A percentile compares a stretch with the other conserved stretches of the same genome.
Evolutionary conservation across 2,888 invertebrate genomes (phyloP).

Genomic region (Zhuqinia jingwanae): DNA sequence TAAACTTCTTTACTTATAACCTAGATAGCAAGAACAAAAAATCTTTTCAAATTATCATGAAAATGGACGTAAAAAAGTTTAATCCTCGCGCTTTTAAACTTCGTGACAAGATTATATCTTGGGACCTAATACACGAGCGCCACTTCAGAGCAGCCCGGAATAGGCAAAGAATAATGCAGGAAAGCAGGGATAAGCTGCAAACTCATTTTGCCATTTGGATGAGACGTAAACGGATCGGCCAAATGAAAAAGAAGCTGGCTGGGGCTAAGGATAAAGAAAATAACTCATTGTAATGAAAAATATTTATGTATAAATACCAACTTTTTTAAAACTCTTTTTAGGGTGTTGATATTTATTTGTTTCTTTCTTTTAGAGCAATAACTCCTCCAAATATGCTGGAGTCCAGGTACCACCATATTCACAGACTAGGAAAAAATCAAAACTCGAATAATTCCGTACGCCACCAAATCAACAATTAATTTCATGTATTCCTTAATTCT

Average conservation of each 20-base stretch:
- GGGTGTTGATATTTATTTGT: background rate
- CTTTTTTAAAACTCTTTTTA: background rate
- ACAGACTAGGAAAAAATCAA: constrained; percentile 56
- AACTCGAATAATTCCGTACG: constrained; percentile 55
- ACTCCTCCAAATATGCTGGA: constrained; percentile 54
- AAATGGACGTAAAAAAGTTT: background rate
- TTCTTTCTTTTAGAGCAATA: background rate
- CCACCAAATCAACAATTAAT: too few relatives aligned
- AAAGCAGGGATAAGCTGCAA: constrained; percentile 6
- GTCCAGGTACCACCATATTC: constrained; percentile 66
- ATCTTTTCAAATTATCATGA: constrained; percentile 6
- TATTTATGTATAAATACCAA: background rate
- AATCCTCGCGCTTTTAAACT: constrained; percentile 16
- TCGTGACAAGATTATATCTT: constrained; percentile 48
- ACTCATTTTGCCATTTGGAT: constrained; percentile 48
- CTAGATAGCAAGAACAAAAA: constrained; percentile 49
- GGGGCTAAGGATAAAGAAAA: constrained; percentile 39
- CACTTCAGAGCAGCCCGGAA: constrained; percentile 45
- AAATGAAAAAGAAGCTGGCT: constrained; percentile 52
- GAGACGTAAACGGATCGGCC: constrained; percentile 46
- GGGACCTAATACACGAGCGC: constrained; percentile 42
- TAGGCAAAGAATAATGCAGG: constrained; percentile 1
- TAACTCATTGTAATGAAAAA: constrained; percentile 35
- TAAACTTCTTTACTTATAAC: too few relatives aligned
- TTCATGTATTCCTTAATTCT: background rate